Evolutionary conservation across 2,888 invertebrate genomes (phyloP).

Genomic region (Oeneis ivallda): DNA sequence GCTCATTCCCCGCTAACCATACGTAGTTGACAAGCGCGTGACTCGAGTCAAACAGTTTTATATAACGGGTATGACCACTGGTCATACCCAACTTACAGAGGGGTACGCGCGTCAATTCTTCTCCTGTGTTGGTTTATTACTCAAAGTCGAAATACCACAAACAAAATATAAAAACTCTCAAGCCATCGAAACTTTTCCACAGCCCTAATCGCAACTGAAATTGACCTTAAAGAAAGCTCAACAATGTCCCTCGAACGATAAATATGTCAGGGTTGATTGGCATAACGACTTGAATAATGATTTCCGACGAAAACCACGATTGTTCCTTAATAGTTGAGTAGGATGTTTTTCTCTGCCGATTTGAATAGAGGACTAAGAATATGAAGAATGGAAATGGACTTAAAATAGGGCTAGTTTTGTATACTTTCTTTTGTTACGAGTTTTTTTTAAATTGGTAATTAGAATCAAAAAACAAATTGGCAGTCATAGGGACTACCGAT

Average conservation of each 20-base stretch:
- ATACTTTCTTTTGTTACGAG: too few species aligned
- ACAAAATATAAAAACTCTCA: not conserved
- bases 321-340: conserved; percentile 40
- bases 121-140: too few species aligned
- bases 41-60: too few species aligned
- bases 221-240: conserved; percentile 45
- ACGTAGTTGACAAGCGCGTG: too few species aligned
- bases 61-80: too few species aligned
- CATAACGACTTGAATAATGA: conserved; percentile 72
- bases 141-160: too few species aligned
- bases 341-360: conserved; percentile 23
- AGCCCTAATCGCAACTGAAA: conserved; percentile 42
- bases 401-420: not conserved
- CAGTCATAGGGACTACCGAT: too few species aligned
- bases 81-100: too few species aligned
- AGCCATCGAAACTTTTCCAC: not conserved
- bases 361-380: not conserved
- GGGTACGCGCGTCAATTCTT: too few species aligned
- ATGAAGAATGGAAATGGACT: not conserved
- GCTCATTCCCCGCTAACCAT: too few species aligned
- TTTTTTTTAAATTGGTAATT: too few species aligned
- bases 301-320: conserved; percentile 62
- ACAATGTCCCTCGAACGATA: conserved; percentile 59
- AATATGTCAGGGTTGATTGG: conserved; percentile 67
- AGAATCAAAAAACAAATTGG: too few species aligned